Evolutionary conservation across 2,888 invertebrate genomes (phyloP).

Genomic region (Watsonalla cultraria): DNA sequence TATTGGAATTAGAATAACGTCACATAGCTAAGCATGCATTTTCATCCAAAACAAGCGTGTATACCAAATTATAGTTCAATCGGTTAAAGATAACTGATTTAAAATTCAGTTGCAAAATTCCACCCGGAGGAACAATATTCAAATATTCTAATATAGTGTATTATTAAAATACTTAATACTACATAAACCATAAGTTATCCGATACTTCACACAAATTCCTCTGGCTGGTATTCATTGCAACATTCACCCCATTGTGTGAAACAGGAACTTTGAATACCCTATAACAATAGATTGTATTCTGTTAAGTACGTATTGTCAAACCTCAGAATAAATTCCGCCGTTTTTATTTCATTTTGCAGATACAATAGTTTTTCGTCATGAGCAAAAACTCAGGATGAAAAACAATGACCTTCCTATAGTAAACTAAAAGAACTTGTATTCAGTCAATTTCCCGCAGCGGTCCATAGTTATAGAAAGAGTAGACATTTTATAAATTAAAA

Average conservation of each 20-base stretch:
- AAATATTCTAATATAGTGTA: no score
- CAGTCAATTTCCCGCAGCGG: neutral
- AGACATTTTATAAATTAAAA: neutral
- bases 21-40: no score
- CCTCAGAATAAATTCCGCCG: constrained; percentile 21
- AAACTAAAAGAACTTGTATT: constrained; percentile 1
- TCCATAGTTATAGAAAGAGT: neutral
- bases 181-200: no score
- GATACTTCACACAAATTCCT: no score
- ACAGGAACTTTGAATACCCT: constrained; percentile 17
- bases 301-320: constrained; percentile 24
- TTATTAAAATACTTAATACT: no score
- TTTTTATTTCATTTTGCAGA: constrained; percentile 26
- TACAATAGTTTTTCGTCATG: constrained; percentile 19
- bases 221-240: neutral
- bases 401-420: constrained; percentile 6
- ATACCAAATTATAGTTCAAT: no score
- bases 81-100: no score
- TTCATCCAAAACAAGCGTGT: no score
- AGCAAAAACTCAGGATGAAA: neutral
- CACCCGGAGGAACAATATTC: no score
- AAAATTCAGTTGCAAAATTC: no score
- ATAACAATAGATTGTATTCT: constrained; percentile 15
- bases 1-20: no score
- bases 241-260: constrained; percentile 10